Evolutionary conservation across 2,113 vertebrate genomes (phyloP).

Genomic region (Poeciliopsis occidentalis): DNA sequence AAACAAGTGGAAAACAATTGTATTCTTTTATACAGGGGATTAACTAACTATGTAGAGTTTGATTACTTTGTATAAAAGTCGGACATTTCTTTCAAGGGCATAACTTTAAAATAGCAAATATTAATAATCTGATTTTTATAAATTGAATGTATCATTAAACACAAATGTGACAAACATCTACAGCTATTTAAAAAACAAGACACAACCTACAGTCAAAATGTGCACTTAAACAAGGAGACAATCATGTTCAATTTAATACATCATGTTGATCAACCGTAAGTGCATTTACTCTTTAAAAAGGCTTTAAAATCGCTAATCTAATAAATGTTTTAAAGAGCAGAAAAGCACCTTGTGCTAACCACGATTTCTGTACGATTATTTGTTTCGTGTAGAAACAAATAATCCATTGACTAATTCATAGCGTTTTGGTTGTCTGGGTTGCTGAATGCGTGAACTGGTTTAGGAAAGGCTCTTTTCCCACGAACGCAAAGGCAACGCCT

Average conservation of each 20-base stretch:
- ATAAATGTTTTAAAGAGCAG: not conserved
- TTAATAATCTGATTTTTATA: not conserved
- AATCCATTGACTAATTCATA: not conserved
- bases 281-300: not conserved
- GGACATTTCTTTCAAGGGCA: too few relatives aligned
- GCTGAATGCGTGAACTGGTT: not conserved
- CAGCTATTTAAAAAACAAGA: not conserved
- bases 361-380: too few relatives aligned
- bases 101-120: too few relatives aligned
- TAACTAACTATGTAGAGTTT: too few relatives aligned
- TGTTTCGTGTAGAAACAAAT: not conserved
- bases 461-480: not conserved
- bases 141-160: not conserved
- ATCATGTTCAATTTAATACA: not conserved
- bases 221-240: not conserved
- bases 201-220: not conserved
- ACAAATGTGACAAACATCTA: not conserved
- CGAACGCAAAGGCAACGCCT: slow-evolving; percentile 21
- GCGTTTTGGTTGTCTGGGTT: not conserved
- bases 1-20: too few relatives aligned
- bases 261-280: not conserved
- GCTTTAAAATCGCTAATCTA: not conserved
- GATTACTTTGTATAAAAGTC: too few relatives aligned
- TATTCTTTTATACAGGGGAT: too few relatives aligned
- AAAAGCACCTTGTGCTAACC: not conserved